Percentiles rank a stretch among this genome's conserved stretches.
Conservation (phyloP, 2,113 vertebrate species). For the Garra rufa region DNA sequence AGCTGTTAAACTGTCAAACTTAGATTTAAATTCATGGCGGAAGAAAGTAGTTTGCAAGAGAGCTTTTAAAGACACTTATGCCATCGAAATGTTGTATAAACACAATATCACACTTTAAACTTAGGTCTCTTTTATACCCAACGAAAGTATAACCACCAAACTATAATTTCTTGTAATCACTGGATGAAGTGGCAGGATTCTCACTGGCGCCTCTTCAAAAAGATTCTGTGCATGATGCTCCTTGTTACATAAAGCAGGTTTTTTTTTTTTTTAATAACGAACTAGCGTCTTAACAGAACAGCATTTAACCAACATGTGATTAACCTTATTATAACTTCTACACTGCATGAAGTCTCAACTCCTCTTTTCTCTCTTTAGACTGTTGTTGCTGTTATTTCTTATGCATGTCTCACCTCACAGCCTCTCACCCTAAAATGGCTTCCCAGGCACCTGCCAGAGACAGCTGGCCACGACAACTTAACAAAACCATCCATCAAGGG, state of each 20-base stretch:
- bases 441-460: slow-evolving; percentile 42
- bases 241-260: neutral
- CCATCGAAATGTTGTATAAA: too few relatives aligned
- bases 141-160: neutral
- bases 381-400: slow-evolving; percentile 16
- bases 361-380: neutral
- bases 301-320: neutral
- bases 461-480: slow-evolving; percentile 61
- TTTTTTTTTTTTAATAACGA: neutral
- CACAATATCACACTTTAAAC: too few relatives aligned
- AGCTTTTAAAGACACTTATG: too few relatives aligned
- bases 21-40: too few relatives aligned
- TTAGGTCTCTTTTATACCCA: too few relatives aligned
- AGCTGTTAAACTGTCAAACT: too few relatives aligned
- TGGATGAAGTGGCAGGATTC: neutral
- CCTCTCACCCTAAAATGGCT: slow-evolving; percentile 43
- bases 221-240: neutral
- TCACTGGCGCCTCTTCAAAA: neutral
- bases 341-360: neutral
- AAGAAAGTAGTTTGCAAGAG: too few relatives aligned
- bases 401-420: neutral
- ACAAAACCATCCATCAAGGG: slow-evolving; percentile 63
- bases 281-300: neutral
- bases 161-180: neutral
- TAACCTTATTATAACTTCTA: neutral